Conservation (phyloP, 2,888 invertebrate genomes). For the Thelaira solivaga region DNA sequence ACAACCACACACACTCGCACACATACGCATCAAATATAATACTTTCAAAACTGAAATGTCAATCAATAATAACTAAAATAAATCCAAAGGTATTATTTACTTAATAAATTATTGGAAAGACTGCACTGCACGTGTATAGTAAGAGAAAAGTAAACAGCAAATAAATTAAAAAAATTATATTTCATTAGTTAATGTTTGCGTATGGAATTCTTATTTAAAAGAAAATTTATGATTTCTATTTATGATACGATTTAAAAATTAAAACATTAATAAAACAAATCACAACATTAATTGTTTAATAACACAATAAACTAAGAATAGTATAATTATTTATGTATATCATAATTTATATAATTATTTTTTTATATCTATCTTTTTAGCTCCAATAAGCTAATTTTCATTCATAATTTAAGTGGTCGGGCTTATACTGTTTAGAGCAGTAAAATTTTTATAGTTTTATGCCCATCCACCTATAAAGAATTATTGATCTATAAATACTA, state of each 20-base stretch:
- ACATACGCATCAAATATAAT: too few species aligned
- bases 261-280: conserved; percentile 39
- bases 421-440: too few species aligned
- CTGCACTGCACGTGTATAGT: conserved; percentile 29
- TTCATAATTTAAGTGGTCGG: conserved; percentile 31
- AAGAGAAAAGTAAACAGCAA: neutral
- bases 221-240: conserved; percentile 56
- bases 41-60: conserved; percentile 32
- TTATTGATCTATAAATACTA: conserved; percentile 41
- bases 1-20: too few species aligned
- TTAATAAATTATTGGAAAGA: conserved; percentile 4
- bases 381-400: conserved; percentile 18
- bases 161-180: conserved; percentile 11
- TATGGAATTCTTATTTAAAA: conserved; percentile 2
- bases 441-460: conserved; percentile 40
- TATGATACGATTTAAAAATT: conserved; percentile 47
- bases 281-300: conserved; percentile 72
- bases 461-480: neutral
- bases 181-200: neutral
- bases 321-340: conserved; percentile 24
- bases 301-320: conserved; percentile 74
- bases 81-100: conserved; percentile 7
- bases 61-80: conserved; percentile 29
- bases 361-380: neutral
- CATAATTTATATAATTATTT: conserved; percentile 13